Conservation (phyloP, 2,113 vertebrate species). For the Toxostoma redivivum region DNA sequence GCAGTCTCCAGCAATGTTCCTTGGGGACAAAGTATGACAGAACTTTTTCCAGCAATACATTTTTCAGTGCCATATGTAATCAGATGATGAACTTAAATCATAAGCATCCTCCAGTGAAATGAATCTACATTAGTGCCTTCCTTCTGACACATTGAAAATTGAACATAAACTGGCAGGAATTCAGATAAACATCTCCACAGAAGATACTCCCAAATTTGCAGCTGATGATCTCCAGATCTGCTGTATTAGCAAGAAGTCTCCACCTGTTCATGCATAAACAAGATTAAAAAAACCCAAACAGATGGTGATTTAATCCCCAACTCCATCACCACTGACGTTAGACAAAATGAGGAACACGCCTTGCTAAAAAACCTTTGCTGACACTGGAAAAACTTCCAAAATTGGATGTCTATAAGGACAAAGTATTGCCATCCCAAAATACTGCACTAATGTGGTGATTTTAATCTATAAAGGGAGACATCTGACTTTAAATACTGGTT, state of each 20-base stretch:
- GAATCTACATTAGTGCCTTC: not conserved
- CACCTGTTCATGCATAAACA: not conserved
- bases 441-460: not conserved
- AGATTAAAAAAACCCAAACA: constrained; percentile 11
- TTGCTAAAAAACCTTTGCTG: not conserved
- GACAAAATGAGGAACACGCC: not conserved
- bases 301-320: not conserved
- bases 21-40: not conserved
- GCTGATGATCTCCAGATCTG: not conserved
- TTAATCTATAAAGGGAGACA: not conserved
- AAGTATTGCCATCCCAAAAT: not conserved
- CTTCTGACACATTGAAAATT: not conserved
- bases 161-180: not conserved
- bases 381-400: not conserved
- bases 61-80: not conserved
- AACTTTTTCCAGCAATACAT: not conserved
- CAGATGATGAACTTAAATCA: not conserved
- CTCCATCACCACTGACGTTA: not conserved
- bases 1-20: not conserved
- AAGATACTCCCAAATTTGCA: not conserved
- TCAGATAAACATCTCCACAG: not conserved
- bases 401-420: not conserved
- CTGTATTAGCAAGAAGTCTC: not conserved
- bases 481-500: not conserved
- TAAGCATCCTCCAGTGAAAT: not conserved